These are phyloP conservation scores for Ophion ellenae DNA, from an alignment of 2,888 invertebrate genomes.

Conservation along the genomic window DNA sequence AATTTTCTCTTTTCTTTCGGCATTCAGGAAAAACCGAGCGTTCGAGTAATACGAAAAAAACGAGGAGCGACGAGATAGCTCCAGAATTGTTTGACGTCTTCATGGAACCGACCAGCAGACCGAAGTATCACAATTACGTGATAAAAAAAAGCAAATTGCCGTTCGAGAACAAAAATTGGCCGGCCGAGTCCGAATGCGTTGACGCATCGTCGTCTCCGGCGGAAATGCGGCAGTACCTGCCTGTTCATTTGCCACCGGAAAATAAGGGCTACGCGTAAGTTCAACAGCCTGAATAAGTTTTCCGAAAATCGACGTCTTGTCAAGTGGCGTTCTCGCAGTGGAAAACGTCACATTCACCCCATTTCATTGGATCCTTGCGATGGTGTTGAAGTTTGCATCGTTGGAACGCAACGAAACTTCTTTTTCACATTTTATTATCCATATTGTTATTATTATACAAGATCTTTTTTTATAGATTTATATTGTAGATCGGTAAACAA, in stretches of 20 bases:
- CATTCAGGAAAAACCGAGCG: constrained; percentile 64
- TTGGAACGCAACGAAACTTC: no score
- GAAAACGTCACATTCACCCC: no score
- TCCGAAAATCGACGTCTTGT: neutral
- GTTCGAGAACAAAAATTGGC: constrained; percentile 74
- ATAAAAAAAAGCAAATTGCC: constrained; percentile 70
- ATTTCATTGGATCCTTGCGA: no score
- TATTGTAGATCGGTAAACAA: no score
- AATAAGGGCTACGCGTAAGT: constrained; percentile 91
- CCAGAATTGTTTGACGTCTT: constrained; percentile 70
- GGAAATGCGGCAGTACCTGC: constrained; percentile 84
- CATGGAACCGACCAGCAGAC: constrained; percentile 73
- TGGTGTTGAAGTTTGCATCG: no score
- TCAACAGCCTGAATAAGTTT: neutral
- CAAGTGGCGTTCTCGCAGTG: no score
- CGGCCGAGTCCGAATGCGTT: constrained; percentile 72
- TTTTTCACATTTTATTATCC: no score
- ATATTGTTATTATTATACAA: no score
- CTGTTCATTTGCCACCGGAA: constrained; percentile 90
- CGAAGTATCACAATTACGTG: constrained; percentile 73
- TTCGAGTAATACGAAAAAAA: constrained; percentile 21
- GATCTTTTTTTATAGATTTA: no score
- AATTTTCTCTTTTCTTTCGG: constrained; percentile 4
- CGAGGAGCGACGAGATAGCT: constrained; percentile 56
- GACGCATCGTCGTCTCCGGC: constrained; percentile 65